phyloP scores from a whole-genome alignment of 2,113 vertebrate species.

The Glaucomys volans region DNA sequence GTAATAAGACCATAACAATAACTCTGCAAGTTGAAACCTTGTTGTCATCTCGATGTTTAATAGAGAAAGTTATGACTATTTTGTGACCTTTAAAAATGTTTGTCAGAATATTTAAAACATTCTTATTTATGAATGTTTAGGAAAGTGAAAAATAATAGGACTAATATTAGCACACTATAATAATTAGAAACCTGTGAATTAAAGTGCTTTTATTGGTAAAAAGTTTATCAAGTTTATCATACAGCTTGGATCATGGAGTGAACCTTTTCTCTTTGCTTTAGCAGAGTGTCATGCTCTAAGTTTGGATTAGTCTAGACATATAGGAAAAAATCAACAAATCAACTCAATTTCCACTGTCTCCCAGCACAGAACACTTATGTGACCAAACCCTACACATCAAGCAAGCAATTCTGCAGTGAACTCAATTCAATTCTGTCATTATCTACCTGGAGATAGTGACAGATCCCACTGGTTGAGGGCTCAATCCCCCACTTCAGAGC shows the following conservation, averaged over 20 bases:
- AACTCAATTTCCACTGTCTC: background rate
- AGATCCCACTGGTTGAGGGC: background rate
- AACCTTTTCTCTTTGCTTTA: background rate
- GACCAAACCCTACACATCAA: background rate
- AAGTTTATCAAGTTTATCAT: background rate
- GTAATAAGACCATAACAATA: background rate
- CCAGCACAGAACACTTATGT: background rate
- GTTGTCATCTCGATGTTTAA: background rate
- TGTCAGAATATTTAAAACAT: background rate
- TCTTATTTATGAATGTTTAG: background rate
- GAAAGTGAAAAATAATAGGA: conserved; percentile 20
- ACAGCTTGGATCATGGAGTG: background rate
- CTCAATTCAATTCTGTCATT: background rate
- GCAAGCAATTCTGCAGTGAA: background rate
- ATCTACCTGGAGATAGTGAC: background rate
- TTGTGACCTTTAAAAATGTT: background rate
- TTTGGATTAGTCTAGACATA: background rate
- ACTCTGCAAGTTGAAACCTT: background rate
- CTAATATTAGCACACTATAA: background rate
- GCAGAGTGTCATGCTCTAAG: background rate
- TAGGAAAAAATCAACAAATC: background rate
- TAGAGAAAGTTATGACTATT: background rate
- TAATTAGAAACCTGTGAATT: background rate
- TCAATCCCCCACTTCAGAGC: background rate
- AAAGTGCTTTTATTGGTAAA: background rate